Evolutionary conservation across 2,888 invertebrate species (phyloP), one percentile per base, ranked within the genome.

Genomic region (Carterocephalus palaemon): DNA sequence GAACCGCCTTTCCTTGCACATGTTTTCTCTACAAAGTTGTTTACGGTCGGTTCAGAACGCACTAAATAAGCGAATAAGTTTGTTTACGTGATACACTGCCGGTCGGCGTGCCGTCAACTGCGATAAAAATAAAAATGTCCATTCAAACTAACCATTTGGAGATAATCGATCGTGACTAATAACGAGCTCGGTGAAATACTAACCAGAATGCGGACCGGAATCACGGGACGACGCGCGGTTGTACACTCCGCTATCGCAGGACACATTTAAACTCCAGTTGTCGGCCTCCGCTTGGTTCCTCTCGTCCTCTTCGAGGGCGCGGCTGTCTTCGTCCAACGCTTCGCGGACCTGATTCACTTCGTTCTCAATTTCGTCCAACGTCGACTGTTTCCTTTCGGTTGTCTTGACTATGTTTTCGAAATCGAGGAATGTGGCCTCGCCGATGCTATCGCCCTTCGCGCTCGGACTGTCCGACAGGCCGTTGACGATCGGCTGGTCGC

Each of bases 211-310:
- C 13, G 88, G 88, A 47, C 88, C 88, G 39, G 88, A 88, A 57
- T 88, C 88, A 50, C 88, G 76, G 40, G 88, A 88, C 12, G 87
- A 87, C 15, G 87, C 90, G 13, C 90, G 88, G 61, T 90, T 90
- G 67, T 90, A 89, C 52, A 88, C 88, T 47, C 89, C 89, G 63
- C 88, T 89, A 61, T 90, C 89, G 51, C 88, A 88, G 47, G 89
- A 89, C 52, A 88, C 85, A 67, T 88, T 88, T 53, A 87, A 65
- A 50, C 87, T 85, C 87, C 87, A 88, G 60, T 80, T 84, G 54
- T 87, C 87, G 0, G 76, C 80, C 52, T 87, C 85, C 2, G 74
- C 84, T 52, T 82, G 84, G 9, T 83, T 80, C 20, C 71, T 61
- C 49, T 85, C 84, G 66, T 84, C 82, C 53, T 79, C 86, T 17